Evolutionary conservation across 2,113 vertebrate species (phyloP), one percentile per base, ranked within the genome.

Genomic region (Misgurnus mizolepis): DNA sequence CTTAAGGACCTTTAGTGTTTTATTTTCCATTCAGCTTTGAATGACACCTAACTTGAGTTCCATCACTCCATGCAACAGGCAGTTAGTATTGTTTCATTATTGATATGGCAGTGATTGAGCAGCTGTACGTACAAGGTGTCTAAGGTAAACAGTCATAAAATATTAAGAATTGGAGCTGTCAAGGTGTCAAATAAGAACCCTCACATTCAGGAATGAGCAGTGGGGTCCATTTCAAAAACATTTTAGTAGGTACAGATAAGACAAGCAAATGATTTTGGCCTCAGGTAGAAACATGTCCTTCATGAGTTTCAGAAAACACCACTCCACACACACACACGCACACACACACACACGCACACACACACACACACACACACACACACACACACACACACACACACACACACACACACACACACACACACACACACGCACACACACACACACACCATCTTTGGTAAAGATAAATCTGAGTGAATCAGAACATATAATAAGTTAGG

Each of bases 11-110:
- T 53, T 53, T 53, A 53, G 14, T 17, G 9, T 5, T 53, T 50
- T 4, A 56, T 56, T 12, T 53, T 53, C 12, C 14, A 15, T 56
- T 56, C 11, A 6, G 15, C 15, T 17, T 6, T 56, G 15, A 17
- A 5, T 17, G 11, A 17, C 53, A 47, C 45, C 10, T 47, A 47
- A 47, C 45, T 47, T 47, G 7, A 47, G 7, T 69, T 60, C 43
- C 27, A 34, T 34, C 27, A 34, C 27, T 84, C 74, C 77, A 84
- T 69, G 81, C 85, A 84, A 83, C 78, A 85, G 85, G 84, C 76
- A 82, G 83, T 90, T 88, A 88, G 87, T 84, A 78, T 74, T 65
- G 18, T 80, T 86, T 64, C 27, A 91, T 91, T 91, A 90, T 91
- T 92, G 55, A 58, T 18, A 58, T 18, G 55, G 55, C 7, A 6